Evolutionary conservation across 2,113 vertebrate species (phyloP), one percentile per base, ranked within the genome.

Genomic region (Microcebus ravelobensis): DNA sequence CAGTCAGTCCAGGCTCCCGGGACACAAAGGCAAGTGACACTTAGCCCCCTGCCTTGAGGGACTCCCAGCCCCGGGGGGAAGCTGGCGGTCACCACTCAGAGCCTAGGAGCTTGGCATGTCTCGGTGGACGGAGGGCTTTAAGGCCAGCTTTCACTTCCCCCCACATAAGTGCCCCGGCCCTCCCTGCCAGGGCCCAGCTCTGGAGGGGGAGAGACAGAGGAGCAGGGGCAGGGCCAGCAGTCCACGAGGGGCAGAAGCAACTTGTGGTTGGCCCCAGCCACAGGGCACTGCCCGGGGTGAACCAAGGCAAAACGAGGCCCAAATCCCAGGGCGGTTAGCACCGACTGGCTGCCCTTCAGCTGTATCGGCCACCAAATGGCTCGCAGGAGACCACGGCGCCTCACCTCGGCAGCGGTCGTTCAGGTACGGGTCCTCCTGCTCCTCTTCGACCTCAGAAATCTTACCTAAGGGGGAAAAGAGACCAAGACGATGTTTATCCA

Each of bases 391-490:
- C 0, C 0, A 2, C 39, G 0, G 10, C 1, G 36, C 4, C 98
- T 98, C 97, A 99, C 99, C 99, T 98, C 99, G 98, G 95, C 99
- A 99, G 87, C 99, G 98, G 97, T 99, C 99, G 48, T 99, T 98
- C 67, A 99, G 98, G 93, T 99, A 99, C 1, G 98, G 98, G 97
- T 99, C 99, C 96, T 99, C 99, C 42, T 98, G 98, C 36, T 99
- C 99, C 90, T 98, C 90, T 17, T 98, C 98, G 0, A 96, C 93
- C 94, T 97, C 98, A 31, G 98, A 86, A 87, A 95, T 87, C 97
- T 98, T 98, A 77, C 92, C 98, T 99, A 63, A 63, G 50, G 96
- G 96, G 67, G 95, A 92, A 45, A 90, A 80, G 8, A 85, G 97
- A 63, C 61, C 91, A 25, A 83, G 50, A 42, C 8, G 21, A 3